Percentiles rank a stretch among this genome's conserved stretches.
These are phyloP conservation scores for Diogma glabrata DNA, from an alignment of 2,888 invertebrate species.

Conservation along the genomic window DNA sequence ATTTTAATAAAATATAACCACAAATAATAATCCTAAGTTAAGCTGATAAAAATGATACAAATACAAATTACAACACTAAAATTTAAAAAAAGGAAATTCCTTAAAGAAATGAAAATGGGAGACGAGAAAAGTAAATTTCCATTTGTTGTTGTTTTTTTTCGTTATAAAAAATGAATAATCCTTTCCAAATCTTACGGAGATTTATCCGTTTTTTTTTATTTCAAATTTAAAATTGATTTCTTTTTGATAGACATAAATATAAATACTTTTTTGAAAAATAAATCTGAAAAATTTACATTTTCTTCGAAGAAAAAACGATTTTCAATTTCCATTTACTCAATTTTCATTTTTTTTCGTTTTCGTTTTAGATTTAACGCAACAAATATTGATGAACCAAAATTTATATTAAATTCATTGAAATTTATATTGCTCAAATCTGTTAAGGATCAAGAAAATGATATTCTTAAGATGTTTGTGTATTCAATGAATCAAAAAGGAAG, in stretches of 20 bases:
- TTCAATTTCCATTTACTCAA: constrained; percentile 1
- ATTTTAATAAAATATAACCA: neutral
- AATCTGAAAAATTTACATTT: no score
- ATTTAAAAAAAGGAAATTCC: neutral
- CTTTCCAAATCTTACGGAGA: constrained; percentile 4
- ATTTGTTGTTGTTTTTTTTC: neutral
- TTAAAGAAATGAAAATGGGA: no score
- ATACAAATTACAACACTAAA: no score
- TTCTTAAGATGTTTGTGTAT: constrained; percentile 12
- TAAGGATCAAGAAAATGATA: constrained; percentile 13
- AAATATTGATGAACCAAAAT: constrained; percentile 12
- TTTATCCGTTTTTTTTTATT: constrained; percentile 6
- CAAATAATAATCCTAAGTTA: no score
- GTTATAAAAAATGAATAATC: constrained; percentile 3
- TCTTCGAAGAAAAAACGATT: no score
- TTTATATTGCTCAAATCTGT: constrained; percentile 8
- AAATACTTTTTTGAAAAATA: no score
- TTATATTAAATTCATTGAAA: constrained; percentile 11
- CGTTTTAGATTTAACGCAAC: constrained; percentile 12
- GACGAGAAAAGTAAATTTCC: no score
- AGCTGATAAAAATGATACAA: no score
- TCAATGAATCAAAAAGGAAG: constrained; percentile 15
- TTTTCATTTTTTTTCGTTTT: constrained; percentile 8
- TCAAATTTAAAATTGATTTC: neutral
- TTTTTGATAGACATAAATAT: no score